phyloP scores from a whole-genome alignment of 2,797 vertebrate species.

The Melanotaenia maccullochi region DNA sequence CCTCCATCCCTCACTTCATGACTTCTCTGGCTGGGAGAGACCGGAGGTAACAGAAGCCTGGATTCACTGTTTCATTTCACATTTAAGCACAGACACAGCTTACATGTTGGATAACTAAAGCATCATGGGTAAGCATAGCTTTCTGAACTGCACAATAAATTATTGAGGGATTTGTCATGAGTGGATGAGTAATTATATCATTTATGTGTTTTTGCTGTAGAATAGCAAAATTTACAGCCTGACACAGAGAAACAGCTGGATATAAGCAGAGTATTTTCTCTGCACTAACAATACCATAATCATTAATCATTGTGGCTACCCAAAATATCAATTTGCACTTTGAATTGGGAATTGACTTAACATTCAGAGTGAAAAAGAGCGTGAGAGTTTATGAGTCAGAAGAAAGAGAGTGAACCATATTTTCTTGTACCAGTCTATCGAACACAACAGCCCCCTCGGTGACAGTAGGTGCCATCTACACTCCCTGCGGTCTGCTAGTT shows the following conservation, averaged over 20 bases:
- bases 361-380: slow-evolving; percentile 38
- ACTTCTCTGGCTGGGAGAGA: slow-evolving; percentile 58
- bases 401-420: slow-evolving; percentile 43
- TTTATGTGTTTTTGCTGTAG: not conserved
- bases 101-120: slow-evolving; percentile 41
- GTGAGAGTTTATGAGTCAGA: slow-evolving; percentile 41
- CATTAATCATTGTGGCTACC: slow-evolving; percentile 32
- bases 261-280: slow-evolving; percentile 24
- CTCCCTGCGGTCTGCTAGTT: slow-evolving; percentile 70
- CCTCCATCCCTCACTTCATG: slow-evolving; percentile 24
- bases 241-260: slow-evolving; percentile 18
- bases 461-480: slow-evolving; percentile 62
- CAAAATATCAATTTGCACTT: slow-evolving; percentile 26
- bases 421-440: slow-evolving; percentile 54
- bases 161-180: slow-evolving; percentile 11
- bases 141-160: slow-evolving; percentile 27
- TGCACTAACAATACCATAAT: slow-evolving; percentile 9
- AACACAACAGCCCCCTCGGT: slow-evolving; percentile 70
- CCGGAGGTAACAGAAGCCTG: slow-evolving; percentile 40
- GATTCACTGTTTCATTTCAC: slow-evolving; percentile 45
- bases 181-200: not conserved
- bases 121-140: slow-evolving; percentile 33
- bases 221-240: slow-evolving; percentile 15
- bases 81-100: slow-evolving; percentile 53
- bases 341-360: slow-evolving; percentile 36